These are phyloP conservation scores for Pelmatolapia mariae DNA, from an alignment of 2,113 vertebrate genomes.

Conservation along the genomic window DNA sequence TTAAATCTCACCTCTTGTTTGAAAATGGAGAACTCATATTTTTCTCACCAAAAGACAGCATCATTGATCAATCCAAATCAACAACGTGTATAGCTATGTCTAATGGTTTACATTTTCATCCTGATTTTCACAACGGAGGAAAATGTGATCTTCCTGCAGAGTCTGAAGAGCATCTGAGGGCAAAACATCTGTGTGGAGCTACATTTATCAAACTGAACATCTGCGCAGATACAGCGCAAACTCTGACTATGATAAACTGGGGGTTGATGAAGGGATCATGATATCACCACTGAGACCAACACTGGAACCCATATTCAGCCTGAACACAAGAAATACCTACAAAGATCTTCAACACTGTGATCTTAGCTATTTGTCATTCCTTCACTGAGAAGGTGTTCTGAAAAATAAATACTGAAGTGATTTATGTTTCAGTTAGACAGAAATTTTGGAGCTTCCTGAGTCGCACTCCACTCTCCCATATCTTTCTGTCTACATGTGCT, in stretches of 20 bases:
- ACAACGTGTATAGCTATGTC: neutral
- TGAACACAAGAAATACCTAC: neutral
- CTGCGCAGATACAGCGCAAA: neutral
- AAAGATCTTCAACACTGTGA: neutral
- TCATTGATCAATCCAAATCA: neutral
- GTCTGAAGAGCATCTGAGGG: neutral
- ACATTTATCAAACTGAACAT: slow-evolving; percentile 4
- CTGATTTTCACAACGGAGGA: neutral
- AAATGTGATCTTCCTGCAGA: neutral
- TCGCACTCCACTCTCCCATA: neutral
- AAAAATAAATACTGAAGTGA: neutral
- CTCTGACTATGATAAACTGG: neutral
- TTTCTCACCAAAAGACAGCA: neutral
- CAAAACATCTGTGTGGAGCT: neutral
- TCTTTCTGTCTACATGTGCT: neutral
- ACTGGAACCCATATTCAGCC: neutral
- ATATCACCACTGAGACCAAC: slow-evolving; percentile 1
- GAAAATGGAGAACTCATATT: rapidly evolving
- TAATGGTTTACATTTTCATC: neutral
- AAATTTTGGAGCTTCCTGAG: neutral
- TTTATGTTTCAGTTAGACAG: neutral
- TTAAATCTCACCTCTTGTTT: neutral
- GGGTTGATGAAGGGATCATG: neutral
- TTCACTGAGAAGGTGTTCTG: neutral
- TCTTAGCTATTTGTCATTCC: neutral